Percentiles rank a stretch among this genome's conserved stretches.
Conservation (phyloP, 2,888 invertebrate genomes). For the Calameuta filiformis region DNA sequence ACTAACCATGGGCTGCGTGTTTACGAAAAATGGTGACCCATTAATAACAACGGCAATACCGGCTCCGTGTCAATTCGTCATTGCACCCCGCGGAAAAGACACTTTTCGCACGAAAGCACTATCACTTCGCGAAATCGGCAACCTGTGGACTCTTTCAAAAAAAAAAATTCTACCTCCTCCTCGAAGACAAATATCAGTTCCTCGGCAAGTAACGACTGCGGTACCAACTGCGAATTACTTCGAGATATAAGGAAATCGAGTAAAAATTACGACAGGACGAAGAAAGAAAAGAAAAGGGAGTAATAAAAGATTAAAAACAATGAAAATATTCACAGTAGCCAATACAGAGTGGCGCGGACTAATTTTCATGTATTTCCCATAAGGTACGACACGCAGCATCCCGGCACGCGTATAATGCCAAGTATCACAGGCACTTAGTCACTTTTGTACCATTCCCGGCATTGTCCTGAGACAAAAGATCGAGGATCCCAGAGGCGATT, state of each 20-base stretch:
- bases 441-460: conserved; percentile 56
- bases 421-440: conserved; percentile 62
- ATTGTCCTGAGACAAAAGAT: conserved; percentile 61
- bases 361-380: too few relatives aligned
- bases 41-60: conserved; percentile 12
- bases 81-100: background rate
- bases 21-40: conserved; percentile 15
- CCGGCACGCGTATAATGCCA: conserved; percentile 46
- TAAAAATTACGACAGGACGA: too few relatives aligned
- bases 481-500: conserved; percentile 55
- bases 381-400: too few relatives aligned
- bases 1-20: conserved; percentile 34
- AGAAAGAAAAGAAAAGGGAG: too few relatives aligned
- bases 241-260: too few relatives aligned
- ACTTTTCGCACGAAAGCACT: background rate
- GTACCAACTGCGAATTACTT: too few relatives aligned
- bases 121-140: background rate
- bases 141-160: background rate
- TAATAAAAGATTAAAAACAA: too few relatives aligned
- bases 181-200: too few relatives aligned
- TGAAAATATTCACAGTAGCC: too few relatives aligned
- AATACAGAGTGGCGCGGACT: too few relatives aligned
- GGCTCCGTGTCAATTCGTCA: background rate
- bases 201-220: too few relatives aligned
- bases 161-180: too few relatives aligned